These are phyloP conservation scores for Python bivittatus DNA, from an alignment of 2,113 vertebrate species.

Conservation along the genomic window DNA sequence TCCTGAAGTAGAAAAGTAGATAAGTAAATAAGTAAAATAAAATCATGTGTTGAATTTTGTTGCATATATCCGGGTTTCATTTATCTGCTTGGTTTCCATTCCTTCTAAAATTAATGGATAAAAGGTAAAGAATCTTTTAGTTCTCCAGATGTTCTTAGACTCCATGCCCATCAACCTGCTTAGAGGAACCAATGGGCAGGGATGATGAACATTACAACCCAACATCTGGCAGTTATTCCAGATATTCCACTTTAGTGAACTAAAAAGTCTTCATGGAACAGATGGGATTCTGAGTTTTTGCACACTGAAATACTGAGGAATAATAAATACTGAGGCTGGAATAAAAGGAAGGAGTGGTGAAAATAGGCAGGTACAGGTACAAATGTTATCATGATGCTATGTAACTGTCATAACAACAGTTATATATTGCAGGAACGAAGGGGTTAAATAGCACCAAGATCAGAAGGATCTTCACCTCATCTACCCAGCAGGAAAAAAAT, in stretches of 20 bases:
- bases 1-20: no score
- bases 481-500: not conserved
- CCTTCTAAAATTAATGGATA: no score
- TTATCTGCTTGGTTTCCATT: not conserved
- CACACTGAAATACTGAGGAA: not conserved
- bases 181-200: not conserved
- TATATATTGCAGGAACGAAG: not conserved
- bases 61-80: not conserved
- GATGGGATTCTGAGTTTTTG: not conserved
- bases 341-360: no score
- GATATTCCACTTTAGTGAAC: not conserved
- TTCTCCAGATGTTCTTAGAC: not conserved
- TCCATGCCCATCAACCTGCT: not conserved
- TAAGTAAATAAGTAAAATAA: not conserved
- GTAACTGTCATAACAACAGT: not conserved
- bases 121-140: not conserved
- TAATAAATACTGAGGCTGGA: no score
- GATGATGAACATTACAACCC: not conserved
- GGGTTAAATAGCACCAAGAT: not conserved
- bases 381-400: not conserved
- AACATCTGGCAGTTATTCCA: not conserved
- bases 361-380: not conserved
- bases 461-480: not conserved
- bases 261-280: not conserved
- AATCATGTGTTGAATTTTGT: not conserved